Percentiles rank a stretch among this genome's conserved stretches.
These are phyloP conservation scores for Characodon lateralis DNA, from an alignment of 2,797 vertebrate species.

Conservation along the genomic window DNA sequence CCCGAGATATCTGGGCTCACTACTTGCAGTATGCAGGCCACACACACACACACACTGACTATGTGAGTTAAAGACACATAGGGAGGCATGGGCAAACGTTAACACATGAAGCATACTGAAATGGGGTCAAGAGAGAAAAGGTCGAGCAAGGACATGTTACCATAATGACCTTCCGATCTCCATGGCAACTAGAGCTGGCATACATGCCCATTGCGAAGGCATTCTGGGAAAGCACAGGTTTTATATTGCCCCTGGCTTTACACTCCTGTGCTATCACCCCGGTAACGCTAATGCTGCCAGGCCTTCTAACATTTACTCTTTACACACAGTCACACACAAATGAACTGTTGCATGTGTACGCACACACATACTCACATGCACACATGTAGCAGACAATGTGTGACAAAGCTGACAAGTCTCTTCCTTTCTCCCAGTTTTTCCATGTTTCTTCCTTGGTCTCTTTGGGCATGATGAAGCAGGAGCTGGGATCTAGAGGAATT, in stretches of 20 bases:
- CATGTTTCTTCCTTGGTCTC: neutral
- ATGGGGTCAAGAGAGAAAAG: slow-evolving; percentile 64
- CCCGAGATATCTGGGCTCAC: slow-evolving; percentile 68
- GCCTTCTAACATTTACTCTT: slow-evolving; percentile 77
- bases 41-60: slow-evolving; percentile 16
- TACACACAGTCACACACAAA: slow-evolving; percentile 34
- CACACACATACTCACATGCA: slow-evolving; percentile 19
- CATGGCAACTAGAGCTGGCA: slow-evolving; percentile 74
- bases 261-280: slow-evolving; percentile 70
- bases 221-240: slow-evolving; percentile 81
- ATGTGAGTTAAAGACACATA: slow-evolving; percentile 26
- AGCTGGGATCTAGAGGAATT: neutral
- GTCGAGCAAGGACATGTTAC: slow-evolving; percentile 72
- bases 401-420: slow-evolving; percentile 42
- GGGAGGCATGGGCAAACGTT: slow-evolving; percentile 16
- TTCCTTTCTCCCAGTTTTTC: slow-evolving; percentile 24
- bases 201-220: slow-evolving; percentile 76
- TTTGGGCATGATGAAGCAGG: slow-evolving; percentile 1
- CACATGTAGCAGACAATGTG: slow-evolving; percentile 20
- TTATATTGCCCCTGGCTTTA: slow-evolving; percentile 80
- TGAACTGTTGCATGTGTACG: slow-evolving; percentile 18
- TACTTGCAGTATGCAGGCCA: slow-evolving; percentile 7
- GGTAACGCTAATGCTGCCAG: slow-evolving; percentile 70
- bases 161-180: slow-evolving; percentile 60
- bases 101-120: slow-evolving; percentile 32